Percentiles rank a stretch among this genome's conserved stretches.
Evolutionary conservation across 1,140 invertebrate genomes (phyloP).

Genomic region (Diachasma alloeum): DNA sequence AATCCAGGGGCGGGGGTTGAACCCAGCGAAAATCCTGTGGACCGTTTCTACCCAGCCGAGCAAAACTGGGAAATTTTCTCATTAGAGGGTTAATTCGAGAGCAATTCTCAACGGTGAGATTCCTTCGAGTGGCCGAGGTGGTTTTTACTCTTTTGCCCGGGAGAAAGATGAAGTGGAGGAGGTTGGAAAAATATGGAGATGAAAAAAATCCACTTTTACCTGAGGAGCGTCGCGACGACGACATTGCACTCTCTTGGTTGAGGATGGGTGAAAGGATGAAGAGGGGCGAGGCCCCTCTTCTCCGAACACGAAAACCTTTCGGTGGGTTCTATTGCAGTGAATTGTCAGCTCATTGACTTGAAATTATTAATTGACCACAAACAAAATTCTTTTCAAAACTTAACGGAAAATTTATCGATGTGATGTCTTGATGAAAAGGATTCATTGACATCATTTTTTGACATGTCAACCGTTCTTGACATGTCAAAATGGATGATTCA

Average conservation of each 20-base stretch:
- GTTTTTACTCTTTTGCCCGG: conserved; percentile 9
- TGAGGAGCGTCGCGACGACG: neutral
- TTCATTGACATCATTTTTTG: too few relatives aligned
- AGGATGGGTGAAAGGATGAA: neutral
- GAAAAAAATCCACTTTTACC: conserved; percentile 8
- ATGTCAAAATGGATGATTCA: too few relatives aligned
- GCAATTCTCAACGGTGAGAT: conserved; percentile 24
- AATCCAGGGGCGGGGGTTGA: neutral
- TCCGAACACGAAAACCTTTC: too few relatives aligned
- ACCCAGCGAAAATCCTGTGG: neutral
- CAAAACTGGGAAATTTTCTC: conserved; percentile 28
- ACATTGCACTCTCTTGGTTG: conserved; percentile 1
- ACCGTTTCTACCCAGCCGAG: neutral
- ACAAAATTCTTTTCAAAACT: too few relatives aligned
- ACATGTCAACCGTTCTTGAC: too few relatives aligned
- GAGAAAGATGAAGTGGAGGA: neutral
- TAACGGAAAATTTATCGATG: too few relatives aligned
- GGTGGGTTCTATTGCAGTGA: neutral
- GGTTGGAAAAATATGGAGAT: neutral
- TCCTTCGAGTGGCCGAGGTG: conserved; percentile 21
- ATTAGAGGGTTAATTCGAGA: conserved; percentile 31
- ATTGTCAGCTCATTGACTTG: conserved; percentile 18
- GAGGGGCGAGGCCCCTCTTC: too few relatives aligned
- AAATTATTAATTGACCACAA: conserved; percentile 26
- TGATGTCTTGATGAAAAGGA: too few relatives aligned